These are phyloP conservation scores for Chrysemys picta DNA, from an alignment of 2,113 vertebrate species.

Conservation along the genomic window DNA sequence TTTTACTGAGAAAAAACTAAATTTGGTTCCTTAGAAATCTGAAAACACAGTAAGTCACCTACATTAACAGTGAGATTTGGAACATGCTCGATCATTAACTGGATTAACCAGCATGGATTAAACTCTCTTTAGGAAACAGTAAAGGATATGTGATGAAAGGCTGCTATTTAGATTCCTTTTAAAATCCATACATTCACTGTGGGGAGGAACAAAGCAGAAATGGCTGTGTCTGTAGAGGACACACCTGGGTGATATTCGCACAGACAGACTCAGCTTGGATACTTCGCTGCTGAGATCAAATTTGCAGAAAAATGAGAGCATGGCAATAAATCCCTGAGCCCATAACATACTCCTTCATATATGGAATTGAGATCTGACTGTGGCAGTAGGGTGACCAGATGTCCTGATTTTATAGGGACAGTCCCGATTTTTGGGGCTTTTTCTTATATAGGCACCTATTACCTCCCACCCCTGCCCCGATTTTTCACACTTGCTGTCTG, in stretches of 20 bases:
- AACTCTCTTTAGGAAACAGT: neutral
- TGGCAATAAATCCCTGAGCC: neutral
- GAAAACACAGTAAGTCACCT: neutral
- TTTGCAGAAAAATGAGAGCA: neutral
- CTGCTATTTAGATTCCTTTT: neutral
- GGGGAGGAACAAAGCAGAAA: neutral
- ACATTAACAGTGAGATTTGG: neutral
- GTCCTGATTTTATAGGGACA: no score
- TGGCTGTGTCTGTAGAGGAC: fast-evolving
- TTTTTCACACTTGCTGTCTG: no score
- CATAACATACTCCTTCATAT: neutral
- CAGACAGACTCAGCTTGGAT: neutral
- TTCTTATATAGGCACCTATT: no score
- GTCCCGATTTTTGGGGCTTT: no score
- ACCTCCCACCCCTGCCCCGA: no score
- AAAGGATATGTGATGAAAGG: neutral
- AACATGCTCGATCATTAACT: neutral
- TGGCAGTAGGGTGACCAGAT: fast-evolving
- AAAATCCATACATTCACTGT: neutral
- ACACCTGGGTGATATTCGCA: neutral
- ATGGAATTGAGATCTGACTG: neutral
- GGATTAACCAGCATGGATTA: neutral
- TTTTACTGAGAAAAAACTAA: neutral
- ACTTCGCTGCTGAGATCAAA: neutral
- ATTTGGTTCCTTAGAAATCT: neutral